Evolutionary conservation across 2,797 vertebrate genomes (phyloP).

Genomic region (Gadopsis bispinosus): DNA sequence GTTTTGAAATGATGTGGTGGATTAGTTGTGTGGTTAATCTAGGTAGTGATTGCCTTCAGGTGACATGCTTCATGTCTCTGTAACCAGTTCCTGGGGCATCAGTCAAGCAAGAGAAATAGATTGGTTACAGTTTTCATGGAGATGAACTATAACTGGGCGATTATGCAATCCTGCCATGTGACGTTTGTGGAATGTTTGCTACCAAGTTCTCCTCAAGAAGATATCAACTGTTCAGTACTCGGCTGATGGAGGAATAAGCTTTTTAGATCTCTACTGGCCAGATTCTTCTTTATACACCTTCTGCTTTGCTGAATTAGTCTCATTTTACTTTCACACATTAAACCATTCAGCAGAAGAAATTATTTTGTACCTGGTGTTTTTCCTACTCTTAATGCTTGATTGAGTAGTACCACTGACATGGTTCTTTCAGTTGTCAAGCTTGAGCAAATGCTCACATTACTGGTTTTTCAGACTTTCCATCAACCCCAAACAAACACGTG

Average conservation of each 20-base stretch:
- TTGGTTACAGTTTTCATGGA: constrained; percentile 19
- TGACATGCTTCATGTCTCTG: constrained; percentile 10
- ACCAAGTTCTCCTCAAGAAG: constrained; percentile 35
- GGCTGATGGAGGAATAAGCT: background rate
- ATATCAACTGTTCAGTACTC: constrained; percentile 49
- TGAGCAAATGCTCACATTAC: background rate
- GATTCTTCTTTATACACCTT: background rate
- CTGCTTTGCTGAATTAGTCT: background rate
- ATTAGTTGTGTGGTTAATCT: constrained; percentile 23
- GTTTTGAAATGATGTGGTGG: background rate
- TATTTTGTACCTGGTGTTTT: background rate
- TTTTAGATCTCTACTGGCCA: background rate
- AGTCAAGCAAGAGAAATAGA: constrained; percentile 27
- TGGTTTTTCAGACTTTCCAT: background rate
- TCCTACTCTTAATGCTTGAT: background rate
- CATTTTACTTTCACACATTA: background rate
- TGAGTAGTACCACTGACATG: background rate
- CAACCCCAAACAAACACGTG: background rate
- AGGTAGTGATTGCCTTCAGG: background rate
- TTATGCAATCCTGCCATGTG: constrained; percentile 56
- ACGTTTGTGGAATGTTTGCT: constrained; percentile 44
- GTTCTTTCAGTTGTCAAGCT: background rate
- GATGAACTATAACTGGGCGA: constrained; percentile 19
- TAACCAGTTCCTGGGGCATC: background rate
- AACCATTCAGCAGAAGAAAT: background rate